phyloP scores from a whole-genome alignment of 2,113 vertebrate genomes.

The Lasiurus cinereus region DNA sequence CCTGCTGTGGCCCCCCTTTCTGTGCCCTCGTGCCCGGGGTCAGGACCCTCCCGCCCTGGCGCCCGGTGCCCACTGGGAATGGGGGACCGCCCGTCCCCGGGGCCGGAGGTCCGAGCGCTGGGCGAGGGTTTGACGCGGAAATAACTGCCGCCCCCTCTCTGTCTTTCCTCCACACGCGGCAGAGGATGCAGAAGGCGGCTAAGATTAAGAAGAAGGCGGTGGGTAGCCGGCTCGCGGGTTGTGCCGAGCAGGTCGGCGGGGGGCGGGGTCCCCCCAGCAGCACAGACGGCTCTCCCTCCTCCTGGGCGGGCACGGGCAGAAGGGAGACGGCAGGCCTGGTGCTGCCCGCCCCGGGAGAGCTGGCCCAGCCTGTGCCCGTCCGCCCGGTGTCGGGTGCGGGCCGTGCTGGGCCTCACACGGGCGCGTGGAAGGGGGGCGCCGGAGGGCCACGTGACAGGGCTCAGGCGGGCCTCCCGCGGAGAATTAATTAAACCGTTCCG shows the following conservation, averaged over 20 bases:
- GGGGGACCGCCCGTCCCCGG: background rate
- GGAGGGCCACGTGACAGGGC: background rate
- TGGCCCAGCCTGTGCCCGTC: background rate
- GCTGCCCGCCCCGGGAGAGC: conserved; percentile 52
- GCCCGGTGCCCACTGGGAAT: too few relatives aligned
- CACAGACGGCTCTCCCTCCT: background rate
- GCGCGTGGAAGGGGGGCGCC: conserved; percentile 38
- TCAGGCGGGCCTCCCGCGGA: background rate
- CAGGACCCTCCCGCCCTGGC: too few relatives aligned
- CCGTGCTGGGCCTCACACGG: background rate
- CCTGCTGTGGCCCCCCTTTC: too few relatives aligned
- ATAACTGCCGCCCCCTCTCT: conserved; percentile 76
- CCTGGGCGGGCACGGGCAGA: background rate
- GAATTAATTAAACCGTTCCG: conserved; percentile 55
- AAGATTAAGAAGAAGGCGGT: conserved; percentile 99
- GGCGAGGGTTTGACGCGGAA: conserved; percentile 14
- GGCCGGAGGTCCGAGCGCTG: conserved; percentile 19
- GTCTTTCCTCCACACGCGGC: conserved; percentile 90
- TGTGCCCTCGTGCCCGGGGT: too few relatives aligned
- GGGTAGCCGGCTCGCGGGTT: conserved; percentile 89
- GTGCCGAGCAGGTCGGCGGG: background rate
- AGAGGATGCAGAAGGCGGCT: conserved; percentile 99
- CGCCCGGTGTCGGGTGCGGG: background rate
- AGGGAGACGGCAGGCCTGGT: background rate
- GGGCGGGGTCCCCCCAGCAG: background rate